These are phyloP conservation scores for Pristionchus entomophagus DNA, from an alignment of 2,888 invertebrate species.

Conservation along the genomic window DNA sequence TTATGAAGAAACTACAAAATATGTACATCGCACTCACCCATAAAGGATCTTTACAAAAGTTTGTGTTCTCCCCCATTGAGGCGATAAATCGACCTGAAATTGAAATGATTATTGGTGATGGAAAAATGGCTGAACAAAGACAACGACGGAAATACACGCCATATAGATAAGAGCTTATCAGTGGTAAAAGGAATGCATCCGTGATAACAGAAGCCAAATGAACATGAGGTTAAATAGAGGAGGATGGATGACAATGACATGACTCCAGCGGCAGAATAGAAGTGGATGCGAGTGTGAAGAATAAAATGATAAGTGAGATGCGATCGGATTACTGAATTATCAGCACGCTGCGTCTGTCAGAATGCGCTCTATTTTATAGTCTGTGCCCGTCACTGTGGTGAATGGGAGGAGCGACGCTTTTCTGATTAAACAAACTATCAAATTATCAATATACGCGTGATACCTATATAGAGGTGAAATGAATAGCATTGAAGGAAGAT, in stretches of 20 bases:
- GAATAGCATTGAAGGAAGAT: no score
- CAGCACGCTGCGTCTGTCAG: slow-evolving; percentile 25
- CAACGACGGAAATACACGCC: neutral
- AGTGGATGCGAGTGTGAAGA: slow-evolving; percentile 4
- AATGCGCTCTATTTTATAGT: neutral
- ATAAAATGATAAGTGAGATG: no score
- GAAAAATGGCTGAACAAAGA: neutral
- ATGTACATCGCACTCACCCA: neutral
- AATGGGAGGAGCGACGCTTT: no score
- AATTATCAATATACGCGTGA: no score
- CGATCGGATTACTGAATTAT: slow-evolving; percentile 41
- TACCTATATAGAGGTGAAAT: no score
- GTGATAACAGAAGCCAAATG: neutral
- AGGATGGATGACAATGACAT: slow-evolving; percentile 18
- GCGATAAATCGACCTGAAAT: neutral
- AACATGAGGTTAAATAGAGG: neutral
- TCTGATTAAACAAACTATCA: no score
- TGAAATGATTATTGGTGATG: neutral
- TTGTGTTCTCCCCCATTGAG: slow-evolving; percentile 8
- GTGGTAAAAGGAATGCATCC: neutral
- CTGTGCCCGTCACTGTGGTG: neutral
- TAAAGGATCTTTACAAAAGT: slow-evolving; percentile 36
- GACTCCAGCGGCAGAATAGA: neutral
- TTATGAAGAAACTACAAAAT: neutral
- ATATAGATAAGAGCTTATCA: slow-evolving; percentile 2